A percentile compares a stretch with the other conserved stretches of the same genome.
phyloP scores from a whole-genome alignment of 2,888 invertebrate genomes.

The Acanthacorydalis orientalis region DNA sequence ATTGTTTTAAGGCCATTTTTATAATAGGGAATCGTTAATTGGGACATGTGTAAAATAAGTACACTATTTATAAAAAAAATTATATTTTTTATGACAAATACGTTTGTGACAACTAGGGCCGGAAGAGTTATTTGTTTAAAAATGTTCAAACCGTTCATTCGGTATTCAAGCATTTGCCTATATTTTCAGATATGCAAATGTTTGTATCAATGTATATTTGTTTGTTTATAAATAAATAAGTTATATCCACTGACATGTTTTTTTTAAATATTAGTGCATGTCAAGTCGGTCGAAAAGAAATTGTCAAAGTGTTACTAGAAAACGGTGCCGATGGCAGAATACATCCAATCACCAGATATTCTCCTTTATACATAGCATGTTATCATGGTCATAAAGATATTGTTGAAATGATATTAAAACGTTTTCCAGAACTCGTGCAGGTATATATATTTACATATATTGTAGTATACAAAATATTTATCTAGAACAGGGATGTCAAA shows the following conservation, averaged over 20 bases:
- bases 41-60: no score
- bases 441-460: conserved; percentile 19
- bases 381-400: conserved; percentile 72
- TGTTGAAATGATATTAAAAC: conserved; percentile 53
- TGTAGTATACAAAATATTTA: background rate
- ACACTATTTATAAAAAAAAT: no score
- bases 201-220: no score
- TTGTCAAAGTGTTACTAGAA: conserved; percentile 61
- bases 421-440: conserved; percentile 72
- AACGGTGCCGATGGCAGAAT: conserved; percentile 76
- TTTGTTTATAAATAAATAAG: conserved; percentile 4
- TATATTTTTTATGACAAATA: no score
- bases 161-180: no score
- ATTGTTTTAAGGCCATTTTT: no score
- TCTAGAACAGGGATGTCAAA: background rate
- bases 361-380: conserved; percentile 80
- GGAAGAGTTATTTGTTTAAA: no score
- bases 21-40: no score
- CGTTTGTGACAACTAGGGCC: no score
- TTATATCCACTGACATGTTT: conserved; percentile 8
- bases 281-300: conserved; percentile 64
- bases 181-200: no score
- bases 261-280: conserved; percentile 50
- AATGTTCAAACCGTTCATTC: no score
- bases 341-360: conserved; percentile 82